Base-by-base conservation (phyloP, 1,140 invertebrate species). In the Pararge aegeria region DNA sequence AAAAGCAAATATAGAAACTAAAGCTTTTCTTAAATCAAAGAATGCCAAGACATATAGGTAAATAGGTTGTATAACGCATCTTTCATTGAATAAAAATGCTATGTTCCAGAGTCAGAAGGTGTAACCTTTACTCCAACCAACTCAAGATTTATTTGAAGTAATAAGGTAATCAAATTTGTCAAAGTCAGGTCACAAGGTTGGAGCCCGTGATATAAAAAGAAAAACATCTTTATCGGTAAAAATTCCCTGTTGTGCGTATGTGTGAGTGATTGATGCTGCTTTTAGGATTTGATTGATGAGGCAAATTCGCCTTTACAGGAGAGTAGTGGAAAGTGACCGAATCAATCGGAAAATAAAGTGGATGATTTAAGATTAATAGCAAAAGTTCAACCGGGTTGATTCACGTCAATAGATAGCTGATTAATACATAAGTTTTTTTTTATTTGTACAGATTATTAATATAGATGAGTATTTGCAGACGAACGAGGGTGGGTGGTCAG, bases 221-320 rank as follows among this genome's bases (percentile, higher is more conserved):
- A 42, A 42, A 42, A 42, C 38, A 18, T 42, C 38, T 42, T 42
- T 16, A 42, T 42, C 38, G 13, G 38, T 12, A 42, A 42, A 42
- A 42, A 16, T 42, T 42, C 38, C 5, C 38, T 16, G 15, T 16
- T 18, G 30, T 34, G 9, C 38, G 38, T 42, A 42, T 42, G 13
- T 5, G 38, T 16, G 16, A 12, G 34, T 42, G 38, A 42, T 42
- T 42, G 38, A 42, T 42, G 38, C 38, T 10, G 38, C 38, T 42
- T 42, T 42, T 42, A 42, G 38, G 38, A 42, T 42, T 42, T 42
- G 38, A 42, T 42, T 42, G 38, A 42, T 42, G 38, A 42, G 38
- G 18, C 38, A 42, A 42, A 42, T 42, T 42, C 38, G 38, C 38
- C 15, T 42, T 18, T 42, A 42, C 18, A 42, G 38, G 38, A 15